Evolutionary conservation across 2,888 invertebrate genomes (phyloP).

Genomic region (Drosophila eohydei): DNA sequence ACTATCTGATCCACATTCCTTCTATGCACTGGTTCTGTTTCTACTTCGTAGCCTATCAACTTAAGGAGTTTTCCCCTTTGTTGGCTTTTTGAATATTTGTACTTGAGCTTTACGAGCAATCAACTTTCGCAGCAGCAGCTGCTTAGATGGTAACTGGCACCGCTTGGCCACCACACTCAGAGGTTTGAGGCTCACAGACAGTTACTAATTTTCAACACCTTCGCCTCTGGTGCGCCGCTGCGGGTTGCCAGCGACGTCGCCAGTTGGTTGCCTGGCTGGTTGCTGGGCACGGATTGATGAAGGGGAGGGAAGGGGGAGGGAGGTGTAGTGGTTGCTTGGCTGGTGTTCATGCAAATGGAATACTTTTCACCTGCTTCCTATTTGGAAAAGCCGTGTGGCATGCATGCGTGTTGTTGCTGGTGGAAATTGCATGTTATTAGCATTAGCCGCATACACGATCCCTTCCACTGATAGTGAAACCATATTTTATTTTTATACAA

Average conservation of each 20-base stretch:
- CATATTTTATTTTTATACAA: constrained; percentile 75
- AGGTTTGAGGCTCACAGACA: constrained; percentile 53
- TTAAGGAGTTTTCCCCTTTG: background rate
- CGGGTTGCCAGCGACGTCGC: constrained; percentile 70
- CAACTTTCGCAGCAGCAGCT: constrained; percentile 24
- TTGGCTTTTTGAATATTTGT: background rate
- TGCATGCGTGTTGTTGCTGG: constrained; percentile 65
- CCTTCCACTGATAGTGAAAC: constrained; percentile 74
- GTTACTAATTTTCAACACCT: constrained; percentile 79
- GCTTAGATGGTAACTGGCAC: constrained; percentile 49
- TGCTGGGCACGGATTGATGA: constrained; percentile 22
- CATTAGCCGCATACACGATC: constrained; percentile 79
- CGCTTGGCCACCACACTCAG: constrained; percentile 18
- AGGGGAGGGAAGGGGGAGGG: background rate
- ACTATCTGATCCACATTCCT: rapidly evolving
- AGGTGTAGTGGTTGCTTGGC: constrained; percentile 9
- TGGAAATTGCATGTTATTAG: constrained; percentile 81
- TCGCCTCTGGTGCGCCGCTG: constrained; percentile 50
- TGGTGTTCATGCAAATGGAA: constrained; percentile 78
- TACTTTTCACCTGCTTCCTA: constrained; percentile 79
- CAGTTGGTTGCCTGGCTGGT: constrained; percentile 48
- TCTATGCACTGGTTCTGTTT: too few relatives aligned
- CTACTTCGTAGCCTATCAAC: background rate
- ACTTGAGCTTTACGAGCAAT: constrained; percentile 38
- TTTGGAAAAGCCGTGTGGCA: constrained; percentile 50